These are phyloP conservation scores for Forficula auricularia DNA, from an alignment of 1,140 invertebrate genomes.

Conservation along the genomic window DNA sequence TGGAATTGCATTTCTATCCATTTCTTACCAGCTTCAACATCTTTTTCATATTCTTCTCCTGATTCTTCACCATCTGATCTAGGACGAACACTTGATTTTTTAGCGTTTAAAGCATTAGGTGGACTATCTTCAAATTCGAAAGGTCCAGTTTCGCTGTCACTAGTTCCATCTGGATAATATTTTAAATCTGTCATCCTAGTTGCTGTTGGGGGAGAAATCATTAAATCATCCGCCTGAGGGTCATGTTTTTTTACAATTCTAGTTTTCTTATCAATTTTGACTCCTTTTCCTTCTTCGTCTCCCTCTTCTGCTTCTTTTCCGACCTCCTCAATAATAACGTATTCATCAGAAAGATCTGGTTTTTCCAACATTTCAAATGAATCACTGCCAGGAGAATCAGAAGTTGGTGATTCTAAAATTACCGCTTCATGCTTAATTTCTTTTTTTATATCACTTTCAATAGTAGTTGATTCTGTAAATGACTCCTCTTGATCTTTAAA, in stretches of 20 bases:
- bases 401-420: slow-evolving; percentile 24
- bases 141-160: slow-evolving; percentile 33
- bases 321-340: slow-evolving; percentile 71
- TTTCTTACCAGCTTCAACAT: slow-evolving; percentile 58
- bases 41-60: slow-evolving; percentile 28
- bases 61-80: slow-evolving; percentile 16
- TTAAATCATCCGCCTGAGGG: slow-evolving; percentile 49
- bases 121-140: slow-evolving; percentile 58
- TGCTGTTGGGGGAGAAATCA: slow-evolving; percentile 35
- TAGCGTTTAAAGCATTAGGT: slow-evolving; percentile 22
- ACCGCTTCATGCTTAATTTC: slow-evolving; percentile 18
- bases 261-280: slow-evolving; percentile 34
- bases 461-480: slow-evolving; percentile 30
- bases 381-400: slow-evolving; percentile 65
- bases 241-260: slow-evolving; percentile 50
- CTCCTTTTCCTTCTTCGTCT: slow-evolving; percentile 61
- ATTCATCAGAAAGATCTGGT: slow-evolving; percentile 67
- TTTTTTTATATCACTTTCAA: slow-evolving; percentile 31
- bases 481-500: slow-evolving; percentile 14
- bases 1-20: slow-evolving; percentile 80
- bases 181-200: slow-evolving; percentile 34
- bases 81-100: slow-evolving; percentile 1
- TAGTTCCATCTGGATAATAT: slow-evolving; percentile 28
- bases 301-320: slow-evolving; percentile 63
- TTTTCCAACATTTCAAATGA: slow-evolving; percentile 78